Evolutionary conservation across 2,888 invertebrate genomes (phyloP).

Genomic region (Fragum sueziense): DNA sequence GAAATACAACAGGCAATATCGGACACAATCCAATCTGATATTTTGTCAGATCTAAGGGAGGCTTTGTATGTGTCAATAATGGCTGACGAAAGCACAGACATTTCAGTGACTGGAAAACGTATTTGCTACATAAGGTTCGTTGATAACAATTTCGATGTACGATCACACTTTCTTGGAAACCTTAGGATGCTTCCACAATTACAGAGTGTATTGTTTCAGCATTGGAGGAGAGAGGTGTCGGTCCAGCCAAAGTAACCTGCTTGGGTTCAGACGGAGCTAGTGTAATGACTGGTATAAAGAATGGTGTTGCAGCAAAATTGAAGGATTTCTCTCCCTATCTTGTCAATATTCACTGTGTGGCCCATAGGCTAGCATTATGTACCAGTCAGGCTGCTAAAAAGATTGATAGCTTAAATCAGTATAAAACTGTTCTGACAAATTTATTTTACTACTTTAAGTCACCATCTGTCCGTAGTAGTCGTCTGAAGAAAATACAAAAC

Average conservation of each 20-base stretch:
- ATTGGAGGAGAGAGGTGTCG: slow-evolving; percentile 2
- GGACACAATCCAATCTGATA: slow-evolving; percentile 16
- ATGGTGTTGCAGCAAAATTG: slow-evolving; percentile 29
- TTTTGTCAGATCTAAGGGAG: slow-evolving; percentile 15
- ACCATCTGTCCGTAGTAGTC: slow-evolving; percentile 8
- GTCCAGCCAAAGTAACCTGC: slow-evolving; percentile 19
- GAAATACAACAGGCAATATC: slow-evolving; percentile 34
- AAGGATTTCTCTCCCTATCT: slow-evolving; percentile 8
- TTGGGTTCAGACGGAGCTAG: slow-evolving; percentile 36
- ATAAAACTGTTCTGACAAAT: slow-evolving; percentile 17
- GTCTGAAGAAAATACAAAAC: slow-evolving; percentile 20
- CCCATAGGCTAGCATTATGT: slow-evolving; percentile 32
- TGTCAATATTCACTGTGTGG: slow-evolving; percentile 32
- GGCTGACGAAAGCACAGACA: slow-evolving; percentile 33
- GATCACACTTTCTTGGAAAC: slow-evolving; percentile 26
- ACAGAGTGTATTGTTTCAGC: background rate
- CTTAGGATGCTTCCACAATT: slow-evolving; percentile 20
- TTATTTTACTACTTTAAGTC: slow-evolving; percentile 29
- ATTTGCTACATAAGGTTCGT: slow-evolving; percentile 22
- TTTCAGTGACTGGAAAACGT: slow-evolving; percentile 26
- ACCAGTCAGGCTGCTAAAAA: slow-evolving; percentile 31
- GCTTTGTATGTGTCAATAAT: slow-evolving; percentile 19
- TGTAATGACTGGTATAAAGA: slow-evolving; percentile 35
- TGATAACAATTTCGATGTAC: slow-evolving; percentile 24
- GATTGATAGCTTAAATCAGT: slow-evolving; percentile 17